These are phyloP conservation scores for Falco columbarius DNA, from an alignment of 2,797 vertebrate species.

Conservation along the genomic window DNA sequence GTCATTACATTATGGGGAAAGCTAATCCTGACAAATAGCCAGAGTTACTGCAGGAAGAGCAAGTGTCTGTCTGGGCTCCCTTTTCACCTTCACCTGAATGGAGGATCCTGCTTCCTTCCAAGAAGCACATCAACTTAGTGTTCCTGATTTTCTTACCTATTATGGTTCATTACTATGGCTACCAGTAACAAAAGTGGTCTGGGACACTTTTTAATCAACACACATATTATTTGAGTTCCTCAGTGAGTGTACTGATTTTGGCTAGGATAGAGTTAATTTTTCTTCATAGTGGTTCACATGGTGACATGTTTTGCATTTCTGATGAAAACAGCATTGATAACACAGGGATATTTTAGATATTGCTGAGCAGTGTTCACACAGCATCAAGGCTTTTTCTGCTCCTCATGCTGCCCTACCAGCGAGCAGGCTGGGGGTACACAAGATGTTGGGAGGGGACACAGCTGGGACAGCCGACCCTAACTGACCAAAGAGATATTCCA, in stretches of 20 bases:
- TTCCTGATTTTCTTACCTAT: background rate
- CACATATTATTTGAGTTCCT: background rate
- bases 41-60: background rate
- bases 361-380: background rate
- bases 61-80: background rate
- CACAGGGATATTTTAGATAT: background rate
- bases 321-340: background rate
- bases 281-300: background rate
- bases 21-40: background rate
- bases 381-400: background rate
- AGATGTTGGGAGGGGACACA: background rate
- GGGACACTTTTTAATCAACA: background rate
- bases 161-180: background rate
- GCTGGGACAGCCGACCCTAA: background rate
- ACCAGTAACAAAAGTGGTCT: background rate
- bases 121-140: background rate
- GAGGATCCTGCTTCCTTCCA: background rate
- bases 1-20: background rate
- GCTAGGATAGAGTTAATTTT: background rate
- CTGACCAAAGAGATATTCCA: background rate
- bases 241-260: background rate
- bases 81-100: background rate
- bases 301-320: background rate
- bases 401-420: background rate
- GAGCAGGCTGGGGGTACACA: background rate